Evolutionary conservation across 1,140 invertebrate species (phyloP).

Genomic region (Oreohelix idahoensis): DNA sequence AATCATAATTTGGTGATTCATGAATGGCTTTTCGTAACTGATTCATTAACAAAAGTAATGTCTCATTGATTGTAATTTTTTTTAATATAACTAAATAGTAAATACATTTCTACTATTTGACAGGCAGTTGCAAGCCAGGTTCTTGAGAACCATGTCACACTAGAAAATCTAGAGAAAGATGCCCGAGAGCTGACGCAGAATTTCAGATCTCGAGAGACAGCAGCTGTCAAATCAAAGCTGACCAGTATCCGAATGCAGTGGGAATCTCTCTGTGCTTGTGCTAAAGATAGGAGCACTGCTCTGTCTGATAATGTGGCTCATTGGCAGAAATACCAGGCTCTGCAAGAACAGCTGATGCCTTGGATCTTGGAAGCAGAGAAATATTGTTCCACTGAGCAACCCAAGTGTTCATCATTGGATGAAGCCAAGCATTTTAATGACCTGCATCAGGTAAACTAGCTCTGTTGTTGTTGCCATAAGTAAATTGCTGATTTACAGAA

Average conservation of each 20-base stretch:
- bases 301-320: slow-evolving; percentile 84
- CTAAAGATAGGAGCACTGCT: slow-evolving; percentile 80
- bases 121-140: slow-evolving; percentile 69
- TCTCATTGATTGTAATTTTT: too few relatives aligned
- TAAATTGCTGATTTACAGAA: too few relatives aligned
- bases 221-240: slow-evolving; percentile 67
- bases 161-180: slow-evolving; percentile 84
- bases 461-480: not conserved
- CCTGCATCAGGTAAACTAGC: slow-evolving; percentile 63
- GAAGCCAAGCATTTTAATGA: slow-evolving; percentile 86
- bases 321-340: slow-evolving; percentile 88
- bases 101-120: too few relatives aligned
- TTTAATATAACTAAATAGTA: too few relatives aligned
- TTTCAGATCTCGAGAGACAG: slow-evolving; percentile 68
- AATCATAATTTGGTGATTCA: too few relatives aligned
- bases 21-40: too few relatives aligned
- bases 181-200: slow-evolving; percentile 80
- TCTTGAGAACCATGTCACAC: slow-evolving; percentile 80
- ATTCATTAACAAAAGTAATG: too few relatives aligned
- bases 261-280: slow-evolving; percentile 65
- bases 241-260: slow-evolving; percentile 65
- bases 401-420: slow-evolving; percentile 78
- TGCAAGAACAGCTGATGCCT: slow-evolving; percentile 85
- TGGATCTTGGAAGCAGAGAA: slow-evolving; percentile 90
- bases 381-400: slow-evolving; percentile 80